Base-by-base conservation (phyloP, 92 coral and sea anemone genomes). In the Epizoanthus illoricatus region DNA sequence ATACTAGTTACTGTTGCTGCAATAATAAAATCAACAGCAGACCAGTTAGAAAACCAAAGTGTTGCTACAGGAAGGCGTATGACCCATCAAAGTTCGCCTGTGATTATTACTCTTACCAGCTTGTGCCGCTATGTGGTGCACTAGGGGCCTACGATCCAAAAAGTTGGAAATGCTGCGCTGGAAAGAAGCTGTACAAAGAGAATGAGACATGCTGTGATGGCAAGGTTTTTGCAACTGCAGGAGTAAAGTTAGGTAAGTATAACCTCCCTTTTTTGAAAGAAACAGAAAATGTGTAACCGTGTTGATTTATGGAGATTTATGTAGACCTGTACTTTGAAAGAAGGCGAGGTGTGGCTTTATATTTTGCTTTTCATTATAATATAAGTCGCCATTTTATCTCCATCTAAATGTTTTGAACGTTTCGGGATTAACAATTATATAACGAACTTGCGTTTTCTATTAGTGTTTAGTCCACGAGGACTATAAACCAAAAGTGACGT, bases 161-260 rank as follows among this genome's bases (percentile, higher is more conserved):
- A 16, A 15, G 18, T 36, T 42, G 16, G 49, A 67, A 67, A 39
- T 67, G 72, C 72, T 67, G 72, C 45, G 72, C 72, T 43, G 72
- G 28, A 19, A 67, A 67, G 49, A 67, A 43, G 45, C 7, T 67
- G 18, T 67, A 67, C 72, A 67, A 67, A 67, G 72, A 67, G 72
- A 67, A 67, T 4, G 72, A 33, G 18, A 33, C 72, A 2, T 67
- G 72, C 18, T 67, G 72, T 67, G 72, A 39, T 67, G 72, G 49
- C 2, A 67, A 36, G 42, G 72, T 67, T 13, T 33, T 39, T 36
- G 6, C 72, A 36, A 33, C 72, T 2, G 19, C 72, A 4, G 72
- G 49, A 36, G 72, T 67, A 67, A 36, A 1, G 49, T 67, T 39
- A 67, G 72, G 72, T 19, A 67, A 36, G 72, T 67, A n/a, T n/a